Evolutionary conservation across 2,113 vertebrate genomes (phyloP).

Genomic region (Dolichotis patagonum): DNA sequence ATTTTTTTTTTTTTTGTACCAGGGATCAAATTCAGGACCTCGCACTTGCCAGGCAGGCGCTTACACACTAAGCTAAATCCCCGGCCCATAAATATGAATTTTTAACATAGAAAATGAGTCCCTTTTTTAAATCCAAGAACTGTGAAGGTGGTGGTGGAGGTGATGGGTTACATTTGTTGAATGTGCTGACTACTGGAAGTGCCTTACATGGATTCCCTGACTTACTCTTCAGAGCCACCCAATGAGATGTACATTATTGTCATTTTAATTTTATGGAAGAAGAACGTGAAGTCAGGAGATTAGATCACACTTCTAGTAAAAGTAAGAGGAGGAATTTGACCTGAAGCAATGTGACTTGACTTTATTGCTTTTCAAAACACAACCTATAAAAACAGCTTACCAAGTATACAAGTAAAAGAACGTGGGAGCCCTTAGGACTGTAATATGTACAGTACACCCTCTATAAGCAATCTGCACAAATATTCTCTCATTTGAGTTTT

Average conservation of each 20-base stretch:
- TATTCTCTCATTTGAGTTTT: neutral
- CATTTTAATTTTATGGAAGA: slow-evolving; percentile 35
- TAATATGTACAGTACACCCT: neutral
- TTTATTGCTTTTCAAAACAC: slow-evolving; percentile 3
- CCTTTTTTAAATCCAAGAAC: slow-evolving; percentile 23
- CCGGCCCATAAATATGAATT: neutral
- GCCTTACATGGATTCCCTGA: neutral
- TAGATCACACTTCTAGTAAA: neutral
- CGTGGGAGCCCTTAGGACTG: neutral
- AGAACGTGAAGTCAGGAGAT: neutral
- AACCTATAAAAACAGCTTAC: neutral
- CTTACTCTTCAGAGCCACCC: neutral
- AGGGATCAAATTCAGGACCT: no score
- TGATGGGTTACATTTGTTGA: neutral
- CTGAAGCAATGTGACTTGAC: neutral
- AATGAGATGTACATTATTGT: neutral
- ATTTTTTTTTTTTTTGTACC: neutral
- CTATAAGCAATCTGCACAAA: slow-evolving; percentile 23
- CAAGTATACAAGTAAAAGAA: slow-evolving; percentile 29
- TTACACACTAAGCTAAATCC: no score
- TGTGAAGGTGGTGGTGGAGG: neutral
- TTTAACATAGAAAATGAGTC: slow-evolving; percentile 49
- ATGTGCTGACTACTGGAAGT: neutral
- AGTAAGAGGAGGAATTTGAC: slow-evolving; percentile 19
- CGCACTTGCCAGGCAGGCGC: no score